Evolutionary conservation across 2,113 vertebrate genomes (phyloP).

Genomic region (Strix uralensis): DNA sequence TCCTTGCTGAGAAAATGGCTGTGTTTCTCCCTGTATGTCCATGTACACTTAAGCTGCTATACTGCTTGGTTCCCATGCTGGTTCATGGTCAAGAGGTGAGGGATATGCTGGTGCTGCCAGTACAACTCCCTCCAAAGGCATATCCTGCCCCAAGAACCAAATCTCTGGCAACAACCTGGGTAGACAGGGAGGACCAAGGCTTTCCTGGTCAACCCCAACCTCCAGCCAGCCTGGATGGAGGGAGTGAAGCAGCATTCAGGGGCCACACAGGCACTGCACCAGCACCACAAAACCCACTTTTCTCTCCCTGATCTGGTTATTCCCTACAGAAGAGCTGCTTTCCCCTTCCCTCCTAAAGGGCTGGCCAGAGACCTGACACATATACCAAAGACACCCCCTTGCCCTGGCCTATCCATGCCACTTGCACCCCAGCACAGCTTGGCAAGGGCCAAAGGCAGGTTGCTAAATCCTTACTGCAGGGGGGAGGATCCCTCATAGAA

Average conservation of each 20-base stretch:
- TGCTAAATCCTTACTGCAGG: neutral
- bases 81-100: neutral
- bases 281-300: neutral
- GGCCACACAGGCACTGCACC: neutral
- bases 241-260: neutral
- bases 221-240: neutral
- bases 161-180: neutral
- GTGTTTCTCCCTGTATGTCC: neutral
- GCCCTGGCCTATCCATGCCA: neutral
- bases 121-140: neutral
- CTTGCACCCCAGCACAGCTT: neutral
- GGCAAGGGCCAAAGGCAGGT: neutral
- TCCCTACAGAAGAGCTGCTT: neutral
- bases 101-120: neutral
- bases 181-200: neutral
- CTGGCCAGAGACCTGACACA: neutral
- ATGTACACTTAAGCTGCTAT: neutral
- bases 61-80: neutral
- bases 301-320: neutral
- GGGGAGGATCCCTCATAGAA: neutral
- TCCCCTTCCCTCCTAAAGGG: neutral
- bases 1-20: neutral
- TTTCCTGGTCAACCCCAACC: neutral
- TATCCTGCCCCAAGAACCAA: neutral
- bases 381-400: neutral